Evolutionary conservation across 1,140 invertebrate species (phyloP).

Genomic region (Leptonema lineaticorne): DNA sequence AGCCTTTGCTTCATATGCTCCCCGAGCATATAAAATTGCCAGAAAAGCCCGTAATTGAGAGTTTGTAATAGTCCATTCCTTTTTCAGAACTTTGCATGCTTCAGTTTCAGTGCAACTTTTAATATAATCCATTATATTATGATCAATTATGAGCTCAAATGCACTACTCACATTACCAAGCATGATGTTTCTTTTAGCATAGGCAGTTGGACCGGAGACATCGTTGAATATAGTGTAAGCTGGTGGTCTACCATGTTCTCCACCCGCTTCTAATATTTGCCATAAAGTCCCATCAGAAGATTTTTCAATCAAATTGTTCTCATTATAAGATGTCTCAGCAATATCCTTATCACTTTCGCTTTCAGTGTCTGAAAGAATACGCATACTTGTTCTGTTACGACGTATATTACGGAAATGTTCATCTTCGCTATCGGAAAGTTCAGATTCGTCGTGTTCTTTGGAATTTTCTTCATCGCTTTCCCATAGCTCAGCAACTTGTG

Average conservation of each 20-base stretch:
- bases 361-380: not conserved
- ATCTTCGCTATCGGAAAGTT: not conserved
- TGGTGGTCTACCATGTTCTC: slow-evolving; percentile 22
- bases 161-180: slow-evolving; percentile 20
- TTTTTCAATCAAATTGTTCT: slow-evolving; percentile 1
- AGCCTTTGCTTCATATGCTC: too few species aligned
- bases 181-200: slow-evolving; percentile 30
- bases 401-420: not conserved
- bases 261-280: slow-evolving; percentile 20
- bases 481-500: not conserved
- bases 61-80: too few species aligned
- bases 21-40: too few species aligned
- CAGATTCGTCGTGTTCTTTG: not conserved
- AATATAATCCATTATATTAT: too few species aligned
- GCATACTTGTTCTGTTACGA: not conserved
- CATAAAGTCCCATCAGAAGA: slow-evolving; percentile 6
- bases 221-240: slow-evolving; percentile 35
- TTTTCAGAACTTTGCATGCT: too few species aligned
- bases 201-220: slow-evolving; percentile 21
- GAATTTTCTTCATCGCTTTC: not conserved
- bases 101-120: too few species aligned
- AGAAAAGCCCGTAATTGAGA: too few species aligned
- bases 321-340: not conserved
- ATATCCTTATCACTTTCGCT: not conserved
- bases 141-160: not conserved